Base-by-base conservation (phyloP, 2,113 vertebrate genomes). In the Gambusia affinis region DNA sequence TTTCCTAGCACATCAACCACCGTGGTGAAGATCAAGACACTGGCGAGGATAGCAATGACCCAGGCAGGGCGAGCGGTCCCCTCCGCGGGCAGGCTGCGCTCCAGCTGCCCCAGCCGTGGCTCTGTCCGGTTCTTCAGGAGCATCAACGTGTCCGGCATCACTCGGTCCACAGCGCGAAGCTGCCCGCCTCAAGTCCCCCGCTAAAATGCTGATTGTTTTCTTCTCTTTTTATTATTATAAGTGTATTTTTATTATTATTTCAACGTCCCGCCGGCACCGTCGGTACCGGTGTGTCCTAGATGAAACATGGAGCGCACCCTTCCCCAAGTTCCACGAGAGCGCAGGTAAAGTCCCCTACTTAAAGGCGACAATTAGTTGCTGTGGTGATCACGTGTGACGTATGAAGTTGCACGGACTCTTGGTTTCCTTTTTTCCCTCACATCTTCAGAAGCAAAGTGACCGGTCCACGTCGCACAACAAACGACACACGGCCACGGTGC, bases 1-100 rank as follows among this genome's bases (percentile, higher is more conserved):
- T 96, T 97, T 60, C 96, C 97, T 87, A 97, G 72, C 75, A 96
- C 87, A 66, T 98, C 97, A 86, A 96, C 95, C 42, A 95, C 95
- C 0, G 96, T 97, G 90, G 95, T 97, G 92, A 97, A 94, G 85
- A 97, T 94, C 85, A 97, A 92, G 81, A 96, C 95, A 63, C 95
- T 83, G 88, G 96, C 95, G 75, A 97, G 94, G 78, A 89, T 91
- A 27, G 94, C 89, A 4, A 95, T 94, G 76, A 95, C 94, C 96
- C 96, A 96, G 72, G 93, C 94, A 24, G 96, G 94, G 31, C 95
- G 87, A 27, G 89, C 81, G 17, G 64, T 89, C 0, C 69, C 88
- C 15, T 89, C 87, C 60, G 80, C 65, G 51, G 88, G 81, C 78
- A 88, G 82, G 27, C 87, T 81, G 44, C 79, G 87, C 24, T 91